Evolutionary conservation across 1,140 invertebrate species (phyloP).

Genomic region (Lasioglossum baleicum): DNA sequence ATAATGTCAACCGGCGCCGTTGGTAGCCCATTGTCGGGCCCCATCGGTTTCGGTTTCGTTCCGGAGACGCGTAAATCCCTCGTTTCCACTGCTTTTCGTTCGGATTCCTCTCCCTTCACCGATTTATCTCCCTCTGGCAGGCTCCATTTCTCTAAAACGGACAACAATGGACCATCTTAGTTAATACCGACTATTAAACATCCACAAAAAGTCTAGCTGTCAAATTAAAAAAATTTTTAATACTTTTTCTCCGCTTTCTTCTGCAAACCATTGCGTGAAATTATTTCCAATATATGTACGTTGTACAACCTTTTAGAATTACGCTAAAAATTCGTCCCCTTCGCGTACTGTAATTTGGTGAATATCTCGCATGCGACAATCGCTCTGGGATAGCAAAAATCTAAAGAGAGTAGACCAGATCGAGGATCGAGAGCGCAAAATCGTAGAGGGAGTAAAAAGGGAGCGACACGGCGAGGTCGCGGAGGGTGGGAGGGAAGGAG

Average conservation of each 20-base stretch:
- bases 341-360: no score
- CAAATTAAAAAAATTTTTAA: no score
- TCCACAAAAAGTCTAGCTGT: no score
- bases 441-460: conserved; percentile 28
- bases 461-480: conserved; percentile 40
- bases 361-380: no score
- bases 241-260: no score
- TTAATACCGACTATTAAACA: no score
- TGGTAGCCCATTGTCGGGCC: conserved; percentile 56
- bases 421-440: conserved; percentile 29
- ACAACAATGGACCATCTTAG: no score
- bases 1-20: conserved; percentile 62
- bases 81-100: neutral
- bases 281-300: no score
- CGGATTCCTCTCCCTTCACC: neutral
- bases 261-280: no score
- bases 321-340: no score
- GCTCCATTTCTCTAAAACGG: neutral
- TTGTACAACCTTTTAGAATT: no score
- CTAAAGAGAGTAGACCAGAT: neutral
- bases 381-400: no score
- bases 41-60: conserved; percentile 51
- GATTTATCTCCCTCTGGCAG: neutral
- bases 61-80: neutral
- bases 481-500: conserved; percentile 36